Evolutionary conservation across 1,140 invertebrate genomes (phyloP), one percentile per base, ranked within the genome.

Genomic region (Liolophura sinensis): DNA sequence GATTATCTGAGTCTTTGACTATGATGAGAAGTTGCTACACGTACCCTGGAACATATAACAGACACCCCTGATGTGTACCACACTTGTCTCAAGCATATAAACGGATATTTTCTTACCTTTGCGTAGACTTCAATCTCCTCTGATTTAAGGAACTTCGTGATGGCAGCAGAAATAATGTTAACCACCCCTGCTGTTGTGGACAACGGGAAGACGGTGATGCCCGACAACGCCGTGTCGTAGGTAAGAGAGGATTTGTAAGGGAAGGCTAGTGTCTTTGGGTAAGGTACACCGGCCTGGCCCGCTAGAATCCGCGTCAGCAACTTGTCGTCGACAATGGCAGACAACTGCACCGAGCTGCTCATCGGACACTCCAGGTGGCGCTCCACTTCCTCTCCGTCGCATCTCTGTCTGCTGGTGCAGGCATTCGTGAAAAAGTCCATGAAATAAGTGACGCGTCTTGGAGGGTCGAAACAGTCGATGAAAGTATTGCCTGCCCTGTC

Each of bases 261-360:
- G 22, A 74, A 65, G 1, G 72, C 72, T 15, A 76, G 62, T 1
- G 74, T 74, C 60, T 66, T 69, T 47, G 74, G 74, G 40, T 65
- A 66, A 16, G 22, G 49, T 1, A 73, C 60, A 18, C 68, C 67
- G 40, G 62, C 65, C 52, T 67, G 62, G 31, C 70, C 71, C 67
- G 73, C 68, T n/a, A 68, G 25, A 1, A 68, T 64, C n/a, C 73
- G 46, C 14, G 73, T 77, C 65, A 67, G 67, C 0, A 77, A 55
- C 65, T 74, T 77, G 57, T 77, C 70, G 25, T 77, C 75, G 1
- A 72, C 68, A 11, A 64, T 24, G 25, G 64, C 62, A 20, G 27
- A 68, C 24, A 77, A 51, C n/a, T 69, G 60, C 16, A 71, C 12
- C 1, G 75, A 75, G 46, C 70, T 72, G 22, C 69, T 71, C 68